Conservation (phyloP, 1,140 invertebrate genomes). For the Drosophila bipectinata region DNA sequence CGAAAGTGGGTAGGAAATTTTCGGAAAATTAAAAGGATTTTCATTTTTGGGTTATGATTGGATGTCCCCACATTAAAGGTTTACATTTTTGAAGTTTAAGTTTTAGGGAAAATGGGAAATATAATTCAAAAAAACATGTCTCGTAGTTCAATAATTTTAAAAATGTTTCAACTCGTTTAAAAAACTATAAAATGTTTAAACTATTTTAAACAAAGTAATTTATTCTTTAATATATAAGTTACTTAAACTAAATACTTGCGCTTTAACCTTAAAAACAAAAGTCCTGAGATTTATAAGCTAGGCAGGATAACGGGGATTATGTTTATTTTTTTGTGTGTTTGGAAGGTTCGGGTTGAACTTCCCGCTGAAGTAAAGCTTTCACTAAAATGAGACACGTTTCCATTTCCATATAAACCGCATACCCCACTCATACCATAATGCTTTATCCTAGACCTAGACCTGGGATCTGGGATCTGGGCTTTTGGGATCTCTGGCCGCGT, state of each 20-base stretch:
- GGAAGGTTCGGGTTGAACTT: not conserved
- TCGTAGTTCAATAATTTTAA: no score
- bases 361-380: slow-evolving; percentile 9
- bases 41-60: no score
- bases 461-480: slow-evolving; percentile 8
- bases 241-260: not conserved
- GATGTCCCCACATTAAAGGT: no score
- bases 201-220: no score
- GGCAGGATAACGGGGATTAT: not conserved
- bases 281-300: not conserved
- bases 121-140: no score
- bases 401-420: not conserved
- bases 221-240: not conserved
- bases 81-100: no score
- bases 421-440: not conserved
- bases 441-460: slow-evolving; percentile 26
- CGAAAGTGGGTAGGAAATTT: not conserved
- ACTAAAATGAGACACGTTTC: slow-evolving; percentile 12
- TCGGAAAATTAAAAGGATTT: not conserved
- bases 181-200: no score
- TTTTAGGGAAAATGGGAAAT: no score
- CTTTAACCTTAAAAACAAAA: not conserved
- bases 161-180: no score
- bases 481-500: slow-evolving; percentile 1
- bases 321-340: not conserved